Percentiles rank a stretch among this genome's conserved stretches.
These are phyloP conservation scores for Sternotherus odoratus DNA, from an alignment of 2,797 vertebrate genomes.

Conservation along the genomic window DNA sequence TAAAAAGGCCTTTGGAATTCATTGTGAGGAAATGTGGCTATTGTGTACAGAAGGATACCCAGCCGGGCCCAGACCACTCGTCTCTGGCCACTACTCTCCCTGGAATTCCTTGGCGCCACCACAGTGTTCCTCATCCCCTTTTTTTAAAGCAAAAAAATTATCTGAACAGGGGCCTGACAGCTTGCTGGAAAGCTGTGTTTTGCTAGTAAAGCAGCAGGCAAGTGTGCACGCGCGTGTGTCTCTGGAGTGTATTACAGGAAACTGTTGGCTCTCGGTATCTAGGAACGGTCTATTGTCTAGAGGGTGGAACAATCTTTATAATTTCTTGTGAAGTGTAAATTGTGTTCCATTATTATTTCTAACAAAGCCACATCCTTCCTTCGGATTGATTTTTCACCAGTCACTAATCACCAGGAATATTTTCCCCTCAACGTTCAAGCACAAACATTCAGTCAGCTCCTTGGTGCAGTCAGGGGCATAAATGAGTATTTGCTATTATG, in stretches of 20 bases:
- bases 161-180: slow-evolving; percentile 18
- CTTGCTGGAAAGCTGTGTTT: background rate
- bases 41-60: slow-evolving; percentile 75
- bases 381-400: background rate
- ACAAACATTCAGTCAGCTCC: background rate
- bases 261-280: slow-evolving; percentile 63
- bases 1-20: slow-evolving; percentile 75
- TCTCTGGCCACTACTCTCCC: slow-evolving; percentile 73
- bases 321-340: slow-evolving; percentile 54
- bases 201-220: background rate
- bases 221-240: slow-evolving; percentile 30
- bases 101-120: slow-evolving; percentile 78
- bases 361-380: slow-evolving; percentile 51
- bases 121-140: background rate
- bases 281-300: slow-evolving; percentile 64
- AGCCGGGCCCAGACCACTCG: slow-evolving; percentile 77
- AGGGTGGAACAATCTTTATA: slow-evolving; percentile 65
- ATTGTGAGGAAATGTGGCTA: slow-evolving; percentile 79
- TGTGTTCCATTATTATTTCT: slow-evolving; percentile 25
- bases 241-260: slow-evolving; percentile 67
- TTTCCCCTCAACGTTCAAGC: too few species aligned
- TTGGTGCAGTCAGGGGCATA: background rate
- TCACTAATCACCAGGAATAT: background rate
- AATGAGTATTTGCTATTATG: background rate
- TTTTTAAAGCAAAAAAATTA: background rate